Percentiles rank a stretch among this genome's conserved stretches.
These are phyloP conservation scores for Botrylloides violaceus DNA, from an alignment of 23 tunicate genomes.

Conservation along the genomic window DNA sequence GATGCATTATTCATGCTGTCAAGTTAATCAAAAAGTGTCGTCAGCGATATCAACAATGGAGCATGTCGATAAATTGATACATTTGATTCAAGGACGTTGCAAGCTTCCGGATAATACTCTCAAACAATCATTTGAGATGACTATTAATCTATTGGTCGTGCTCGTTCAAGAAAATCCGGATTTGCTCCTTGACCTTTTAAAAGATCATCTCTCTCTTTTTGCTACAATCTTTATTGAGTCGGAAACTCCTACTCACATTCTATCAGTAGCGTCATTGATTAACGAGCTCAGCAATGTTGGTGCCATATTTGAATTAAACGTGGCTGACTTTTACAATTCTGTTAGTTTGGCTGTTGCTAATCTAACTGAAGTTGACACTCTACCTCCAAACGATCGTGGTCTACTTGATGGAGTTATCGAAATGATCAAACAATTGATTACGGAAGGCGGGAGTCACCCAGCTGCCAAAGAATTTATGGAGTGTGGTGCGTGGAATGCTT, in stretches of 20 bases:
- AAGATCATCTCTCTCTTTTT: slow-evolving; percentile 25
- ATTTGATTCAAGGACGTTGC: slow-evolving; percentile 13
- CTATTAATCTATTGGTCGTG: slow-evolving; percentile 34
- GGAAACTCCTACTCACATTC: slow-evolving; percentile 37
- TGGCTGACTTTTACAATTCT: slow-evolving; percentile 31
- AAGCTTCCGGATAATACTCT: slow-evolving; percentile 15
- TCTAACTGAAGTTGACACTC: slow-evolving; percentile 70
- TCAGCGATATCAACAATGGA: neutral
- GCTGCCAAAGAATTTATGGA: slow-evolving; percentile 41
- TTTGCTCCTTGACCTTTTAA: slow-evolving; percentile 2
- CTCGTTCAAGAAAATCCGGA: slow-evolving; percentile 25
- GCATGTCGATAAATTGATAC: neutral
- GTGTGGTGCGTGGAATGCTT: slow-evolving; percentile 74
- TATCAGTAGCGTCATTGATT: slow-evolving; percentile 39
- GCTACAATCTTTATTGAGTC: slow-evolving; percentile 37
- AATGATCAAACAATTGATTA: slow-evolving; percentile 50
- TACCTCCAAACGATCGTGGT: slow-evolving; percentile 51
- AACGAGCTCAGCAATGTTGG: slow-evolving; percentile 52
- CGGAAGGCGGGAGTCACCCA: slow-evolving; percentile 26
- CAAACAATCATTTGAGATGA: slow-evolving; percentile 42
- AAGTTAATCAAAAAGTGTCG: slow-evolving; percentile 21
- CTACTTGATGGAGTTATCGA: slow-evolving; percentile 72
- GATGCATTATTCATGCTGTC: slow-evolving; percentile 41
- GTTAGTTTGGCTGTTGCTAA: slow-evolving; percentile 63
- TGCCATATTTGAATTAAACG: slow-evolving; percentile 32